phyloP scores from a whole-genome alignment of 2,113 vertebrate genomes.

The Centropus unirufus region DNA sequence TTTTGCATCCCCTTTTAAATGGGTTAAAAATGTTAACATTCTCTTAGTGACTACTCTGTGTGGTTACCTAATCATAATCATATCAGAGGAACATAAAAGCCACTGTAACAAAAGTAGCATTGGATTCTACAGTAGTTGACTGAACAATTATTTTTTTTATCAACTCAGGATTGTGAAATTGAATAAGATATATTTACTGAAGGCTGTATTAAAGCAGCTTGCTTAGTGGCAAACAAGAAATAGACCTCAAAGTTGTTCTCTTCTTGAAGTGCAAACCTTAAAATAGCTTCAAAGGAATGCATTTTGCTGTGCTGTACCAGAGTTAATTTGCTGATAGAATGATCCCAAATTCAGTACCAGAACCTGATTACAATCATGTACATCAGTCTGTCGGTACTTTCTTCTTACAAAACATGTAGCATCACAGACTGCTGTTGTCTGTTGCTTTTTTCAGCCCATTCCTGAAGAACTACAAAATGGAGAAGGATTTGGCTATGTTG shows the following conservation, averaged over 20 bases:
- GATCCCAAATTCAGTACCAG: neutral
- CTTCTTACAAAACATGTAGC: neutral
- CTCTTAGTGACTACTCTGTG: neutral
- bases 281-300: neutral
- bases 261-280: neutral
- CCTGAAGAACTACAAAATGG: slow-evolving; percentile 95
- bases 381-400: neutral
- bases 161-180: neutral
- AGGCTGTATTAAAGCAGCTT: neutral
- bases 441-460: slow-evolving; percentile 79
- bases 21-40: neutral
- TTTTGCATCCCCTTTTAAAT: neutral
- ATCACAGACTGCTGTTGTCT: neutral
- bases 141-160: neutral
- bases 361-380: accelerated
- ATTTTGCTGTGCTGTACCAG: neutral
- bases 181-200: neutral
- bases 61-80: neutral
- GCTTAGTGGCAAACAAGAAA: neutral
- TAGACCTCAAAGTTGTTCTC: neutral
- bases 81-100: neutral
- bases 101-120: neutral
- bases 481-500: slow-evolving; percentile 93
- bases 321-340: neutral
- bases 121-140: neutral